Conservation (phyloP, 2,888 invertebrate genomes). For the Tipula unca region DNA sequence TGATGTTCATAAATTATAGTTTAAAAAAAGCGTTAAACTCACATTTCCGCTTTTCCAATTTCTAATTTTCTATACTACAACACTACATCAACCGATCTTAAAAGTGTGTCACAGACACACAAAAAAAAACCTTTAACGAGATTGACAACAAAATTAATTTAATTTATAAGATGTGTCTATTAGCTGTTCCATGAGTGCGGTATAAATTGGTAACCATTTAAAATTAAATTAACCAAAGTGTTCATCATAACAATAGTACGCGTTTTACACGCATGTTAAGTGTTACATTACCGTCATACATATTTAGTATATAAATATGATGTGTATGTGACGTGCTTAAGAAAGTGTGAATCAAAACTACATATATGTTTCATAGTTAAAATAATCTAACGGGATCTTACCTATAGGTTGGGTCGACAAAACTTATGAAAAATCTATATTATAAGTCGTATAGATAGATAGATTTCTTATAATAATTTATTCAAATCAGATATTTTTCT, state of each 20-base stretch:
- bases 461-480: background rate
- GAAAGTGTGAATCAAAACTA: background rate
- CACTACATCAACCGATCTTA: background rate
- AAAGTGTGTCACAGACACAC: background rate
- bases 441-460: background rate
- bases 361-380: background rate
- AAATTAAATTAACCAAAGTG: background rate
- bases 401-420: background rate
- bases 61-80: background rate
- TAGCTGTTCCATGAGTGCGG: background rate
- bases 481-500: background rate
- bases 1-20: background rate
- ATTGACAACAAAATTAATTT: background rate
- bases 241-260: background rate
- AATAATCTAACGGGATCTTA: background rate
- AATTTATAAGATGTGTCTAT: background rate
- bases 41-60: background rate
- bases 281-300: background rate
- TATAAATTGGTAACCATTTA: background rate
- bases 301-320: background rate
- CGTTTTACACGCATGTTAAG: background rate
- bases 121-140: background rate
- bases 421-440: background rate
- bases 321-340: background rate
- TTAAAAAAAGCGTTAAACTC: background rate